phyloP scores from a whole-genome alignment of 2,113 vertebrate genomes.

The Shinisaurus crocodilurus region DNA sequence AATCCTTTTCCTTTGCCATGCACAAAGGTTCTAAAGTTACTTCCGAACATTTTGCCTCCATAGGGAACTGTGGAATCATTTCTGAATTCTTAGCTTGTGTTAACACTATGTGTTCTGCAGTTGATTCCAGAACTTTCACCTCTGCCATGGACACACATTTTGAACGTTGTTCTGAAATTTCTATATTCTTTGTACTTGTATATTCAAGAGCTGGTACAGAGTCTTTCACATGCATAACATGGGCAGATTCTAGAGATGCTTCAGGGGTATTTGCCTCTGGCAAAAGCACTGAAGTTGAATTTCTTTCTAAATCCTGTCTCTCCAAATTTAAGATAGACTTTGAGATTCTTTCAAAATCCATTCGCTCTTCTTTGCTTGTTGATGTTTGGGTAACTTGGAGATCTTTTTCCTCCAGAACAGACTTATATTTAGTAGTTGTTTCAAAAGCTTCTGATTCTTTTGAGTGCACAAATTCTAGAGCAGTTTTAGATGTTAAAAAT shows the following conservation, averaged over 20 bases:
- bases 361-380: background rate
- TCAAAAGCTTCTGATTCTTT: background rate
- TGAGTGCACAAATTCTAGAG: background rate
- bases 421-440: background rate
- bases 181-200: background rate
- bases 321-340: background rate
- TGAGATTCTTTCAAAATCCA: background rate
- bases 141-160: background rate
- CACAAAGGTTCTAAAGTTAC: background rate
- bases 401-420: background rate
- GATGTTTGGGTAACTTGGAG: background rate
- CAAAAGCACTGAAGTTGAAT: background rate
- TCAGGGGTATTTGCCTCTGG: background rate
- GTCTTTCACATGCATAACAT: background rate
- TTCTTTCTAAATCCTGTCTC: constrained; percentile 8
- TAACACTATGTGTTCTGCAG: background rate
- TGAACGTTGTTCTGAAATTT: constrained; percentile 1
- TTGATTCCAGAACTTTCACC: background rate
- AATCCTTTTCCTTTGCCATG: background rate
- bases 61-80: background rate
- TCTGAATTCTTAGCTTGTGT: background rate
- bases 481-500: background rate
- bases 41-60: constrained; percentile 1
- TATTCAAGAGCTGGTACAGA: background rate
- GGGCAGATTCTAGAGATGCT: background rate